A percentile compares a stretch with the other conserved stretches of the same genome.
phyloP scores from a whole-genome alignment of 2,888 invertebrate genomes.

The Pandemis cinnamomeana region DNA sequence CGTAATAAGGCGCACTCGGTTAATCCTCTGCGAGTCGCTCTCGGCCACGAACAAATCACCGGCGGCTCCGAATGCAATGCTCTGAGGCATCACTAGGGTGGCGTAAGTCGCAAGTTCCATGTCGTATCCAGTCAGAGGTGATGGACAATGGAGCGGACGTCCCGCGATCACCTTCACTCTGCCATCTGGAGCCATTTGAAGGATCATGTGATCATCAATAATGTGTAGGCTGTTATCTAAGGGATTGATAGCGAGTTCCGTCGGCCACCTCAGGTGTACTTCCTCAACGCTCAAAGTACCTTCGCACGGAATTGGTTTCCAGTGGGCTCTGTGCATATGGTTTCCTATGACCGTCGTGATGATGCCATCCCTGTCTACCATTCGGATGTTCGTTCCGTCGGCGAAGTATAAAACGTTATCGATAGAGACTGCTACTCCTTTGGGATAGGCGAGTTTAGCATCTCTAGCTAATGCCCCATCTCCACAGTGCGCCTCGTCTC shows the following conservation, averaged over 20 bases:
- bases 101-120: constrained; percentile 96
- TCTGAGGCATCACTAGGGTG: constrained; percentile 96
- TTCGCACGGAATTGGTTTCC: constrained; percentile 97
- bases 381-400: constrained; percentile 97
- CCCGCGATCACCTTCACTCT: constrained; percentile 97
- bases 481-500: constrained; percentile 97
- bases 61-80: constrained; percentile 96
- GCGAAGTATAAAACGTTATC: constrained; percentile 97
- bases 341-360: constrained; percentile 96
- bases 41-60: constrained; percentile 98
- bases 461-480: constrained; percentile 96
- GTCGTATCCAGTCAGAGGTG: constrained; percentile 91
- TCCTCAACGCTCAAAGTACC: constrained; percentile 96
- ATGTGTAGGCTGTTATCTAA: constrained; percentile 97
- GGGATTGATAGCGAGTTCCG: constrained; percentile 96
- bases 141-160: constrained; percentile 95
- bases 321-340: constrained; percentile 96
- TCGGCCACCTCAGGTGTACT: constrained; percentile 98
- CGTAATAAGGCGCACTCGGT: constrained; percentile 94
- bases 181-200: constrained; percentile 95
- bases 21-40: constrained; percentile 97
- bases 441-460: constrained; percentile 97
- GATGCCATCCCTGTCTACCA: constrained; percentile 96
- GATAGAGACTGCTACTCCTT: constrained; percentile 97
- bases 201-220: constrained; percentile 97